Evolutionary conservation across 2,797 vertebrate species (phyloP), one percentile per base, ranked within the genome.

Genomic region (Girardinus metallicus): DNA sequence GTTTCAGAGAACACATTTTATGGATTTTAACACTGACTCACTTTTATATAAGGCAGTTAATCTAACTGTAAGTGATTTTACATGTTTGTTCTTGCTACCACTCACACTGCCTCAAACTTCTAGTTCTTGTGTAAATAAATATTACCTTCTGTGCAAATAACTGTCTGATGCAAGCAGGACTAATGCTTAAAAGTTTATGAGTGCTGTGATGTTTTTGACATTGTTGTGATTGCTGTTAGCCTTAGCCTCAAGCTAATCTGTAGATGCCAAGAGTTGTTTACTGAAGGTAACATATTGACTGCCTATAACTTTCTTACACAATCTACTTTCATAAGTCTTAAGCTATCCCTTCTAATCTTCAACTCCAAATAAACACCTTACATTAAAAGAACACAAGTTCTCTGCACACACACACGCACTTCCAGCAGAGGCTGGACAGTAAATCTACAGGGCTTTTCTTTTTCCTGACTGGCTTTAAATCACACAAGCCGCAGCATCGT

Each of bases 401-500:
- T 41, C 73, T 72, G 18, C 16, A 21, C 16, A 10, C 51, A n/a
- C 26, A 62, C 70, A 43, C 85, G 77, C 46, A 41, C 83, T 75
- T 62, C 29, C 89, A 85, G 87, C 64, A 23, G 87, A 88, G 72
- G 75, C 77, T 36, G 0, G 41, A 80, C 85, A 74, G 84, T 93
- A 94, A 95, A 95, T 92, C 92, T 92, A 62, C 88, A 26, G 46
- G 77, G 76, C 78, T 86, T 86, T 83, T 75, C 55, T 82, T 83
- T 55, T 23, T 29, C 1, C 15, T 57, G 23, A 81, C 81, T 79
- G 79, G 73, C 84, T 72, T 76, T 89, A 92, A 93, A 92, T 92
- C 90, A 86, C 83, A 60, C 51, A 51, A 88, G 84, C 83, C 66
- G 84, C 90, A 73, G 83, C 83, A 87, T 91, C 81, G 80, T 91